A percentile compares a stretch with the other conserved stretches of the same genome.
phyloP scores from a whole-genome alignment of 2,797 vertebrate genomes.

The Ptychobarbus kaznakovi region DNA sequence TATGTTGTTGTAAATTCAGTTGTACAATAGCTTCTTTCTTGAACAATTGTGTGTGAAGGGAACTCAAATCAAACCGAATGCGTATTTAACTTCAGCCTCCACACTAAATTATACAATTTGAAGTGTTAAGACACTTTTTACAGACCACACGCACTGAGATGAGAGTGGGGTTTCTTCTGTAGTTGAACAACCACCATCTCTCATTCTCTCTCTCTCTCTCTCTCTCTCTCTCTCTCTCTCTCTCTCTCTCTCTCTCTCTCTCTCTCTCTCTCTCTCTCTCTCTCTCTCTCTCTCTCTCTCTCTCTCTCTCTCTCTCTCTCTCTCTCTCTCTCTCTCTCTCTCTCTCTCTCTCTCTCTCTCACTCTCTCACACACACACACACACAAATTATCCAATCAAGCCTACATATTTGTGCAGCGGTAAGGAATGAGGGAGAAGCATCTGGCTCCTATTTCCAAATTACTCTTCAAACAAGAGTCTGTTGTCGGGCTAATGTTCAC shows the following conservation, averaged over 20 bases:
- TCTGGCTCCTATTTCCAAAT: conserved; percentile 79
- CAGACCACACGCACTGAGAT: conserved; percentile 49
- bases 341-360: background rate
- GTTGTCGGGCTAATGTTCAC: conserved; percentile 67
- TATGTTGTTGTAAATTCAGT: background rate
- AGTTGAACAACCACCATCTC: conserved; percentile 36
- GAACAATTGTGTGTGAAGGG: background rate
- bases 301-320: background rate
- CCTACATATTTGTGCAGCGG: conserved; percentile 71
- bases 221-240: too few relatives aligned
- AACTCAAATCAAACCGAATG: background rate
- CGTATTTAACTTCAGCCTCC: conserved; percentile 31
- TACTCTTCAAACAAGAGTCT: conserved; percentile 74
- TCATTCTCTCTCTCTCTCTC: background rate
- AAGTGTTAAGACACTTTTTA: conserved; percentile 37
- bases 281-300: background rate
- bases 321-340: background rate
- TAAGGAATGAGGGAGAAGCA: conserved; percentile 71
- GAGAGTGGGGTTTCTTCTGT: conserved; percentile 27
- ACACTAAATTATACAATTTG: conserved; percentile 10
- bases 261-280: background rate
- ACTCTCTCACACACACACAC: background rate
- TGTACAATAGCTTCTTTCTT: background rate
- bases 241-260: too few relatives aligned
- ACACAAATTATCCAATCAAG: conserved; percentile 76